Percentiles rank a stretch among this genome's conserved stretches.
Conservation (phyloP, 2,888 invertebrate genomes). For the Torymus texanus region DNA sequence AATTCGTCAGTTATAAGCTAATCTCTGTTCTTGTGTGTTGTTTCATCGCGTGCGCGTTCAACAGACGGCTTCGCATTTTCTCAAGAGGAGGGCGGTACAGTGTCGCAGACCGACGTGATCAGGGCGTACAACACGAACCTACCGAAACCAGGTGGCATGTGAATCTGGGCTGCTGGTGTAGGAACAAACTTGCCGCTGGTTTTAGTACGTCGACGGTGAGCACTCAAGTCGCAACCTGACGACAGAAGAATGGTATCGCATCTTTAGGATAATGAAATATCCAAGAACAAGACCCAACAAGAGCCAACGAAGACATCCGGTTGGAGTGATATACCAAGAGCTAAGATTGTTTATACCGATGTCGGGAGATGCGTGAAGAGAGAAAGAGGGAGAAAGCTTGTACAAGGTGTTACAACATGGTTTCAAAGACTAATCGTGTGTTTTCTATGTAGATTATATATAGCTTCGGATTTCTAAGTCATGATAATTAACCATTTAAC, state of each 20-base stretch:
- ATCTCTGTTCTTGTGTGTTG: slow-evolving; percentile 12
- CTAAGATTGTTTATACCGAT: too few relatives aligned
- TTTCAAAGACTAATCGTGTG: too few relatives aligned
- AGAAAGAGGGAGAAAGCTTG: too few relatives aligned
- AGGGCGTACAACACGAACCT: slow-evolving; percentile 96
- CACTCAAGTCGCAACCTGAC: slow-evolving; percentile 41
- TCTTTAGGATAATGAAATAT: not conserved
- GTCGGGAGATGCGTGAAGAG: too few relatives aligned
- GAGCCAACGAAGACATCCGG: too few relatives aligned
- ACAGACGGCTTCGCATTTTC: slow-evolving; percentile 99
- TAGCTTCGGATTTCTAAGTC: too few relatives aligned
- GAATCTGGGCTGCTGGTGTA: slow-evolving; percentile 58
- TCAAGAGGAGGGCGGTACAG: slow-evolving; percentile 98
- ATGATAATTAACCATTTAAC: too few relatives aligned
- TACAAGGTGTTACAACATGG: too few relatives aligned
- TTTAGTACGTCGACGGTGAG: slow-evolving; percentile 37
- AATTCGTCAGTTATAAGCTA: not conserved
- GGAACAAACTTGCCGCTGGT: slow-evolving; percentile 20
- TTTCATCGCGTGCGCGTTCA: not conserved
- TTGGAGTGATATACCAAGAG: too few relatives aligned
- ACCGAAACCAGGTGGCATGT: slow-evolving; percentile 87
- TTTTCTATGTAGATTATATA: too few relatives aligned
- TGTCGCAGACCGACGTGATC: slow-evolving; percentile 95
- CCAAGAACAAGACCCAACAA: not conserved
- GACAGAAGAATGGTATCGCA: not conserved